Base-by-base conservation (phyloP, 2,797 vertebrate species). In the Scarus forsteni region DNA sequence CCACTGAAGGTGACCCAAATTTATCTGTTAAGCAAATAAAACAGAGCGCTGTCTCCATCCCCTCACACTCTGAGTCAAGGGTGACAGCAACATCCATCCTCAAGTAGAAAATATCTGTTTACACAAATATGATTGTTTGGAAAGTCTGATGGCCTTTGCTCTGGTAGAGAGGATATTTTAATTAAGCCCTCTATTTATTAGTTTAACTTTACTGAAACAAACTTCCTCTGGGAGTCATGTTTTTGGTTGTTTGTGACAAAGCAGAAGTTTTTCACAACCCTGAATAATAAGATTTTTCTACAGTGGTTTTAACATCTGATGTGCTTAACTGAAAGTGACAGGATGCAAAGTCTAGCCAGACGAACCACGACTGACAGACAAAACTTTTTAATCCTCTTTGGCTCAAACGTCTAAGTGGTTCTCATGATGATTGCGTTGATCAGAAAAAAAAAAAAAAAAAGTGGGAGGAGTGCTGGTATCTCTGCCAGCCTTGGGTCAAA, bases 151-250 rank as follows among this genome's bases (percentile, higher is more conserved):
- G 85, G 48, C 75, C 79, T 79, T 69, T 88, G 60, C 79, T 73
- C 57, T 34, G 46, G 70, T 46, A 18, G 19, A 63, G 60, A 64
- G 42, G 59, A 49, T 72, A 75, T 88, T 89, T 91, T 88, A 92
- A 93, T 92, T 89, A 93, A 91, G 49, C 52, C 59, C 39, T 70
- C 44, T 0, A 75, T 92, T 91, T 94, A 87, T 92, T 93, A 60
- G 86, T 66, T 35, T 66, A 87, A 67, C 52, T 69, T 11, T 74
- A 38, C 77, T 72, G 51, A 91, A 92, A 94, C 86, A 92, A 92
- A 92, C 77, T 50, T 79, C 51, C 66, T 80, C 40, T 54, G 55
- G 75, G 36, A 77, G 64, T 52, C 56, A 64, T 49, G 59, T 46
- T 65, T 19, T 84, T 83, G 61, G 39, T 79, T 60, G 19, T 72